Evolutionary conservation across 1,140 invertebrate species (phyloP), one percentile per base, ranked within the genome.

Genomic region (Hesperophylax magnus): DNA sequence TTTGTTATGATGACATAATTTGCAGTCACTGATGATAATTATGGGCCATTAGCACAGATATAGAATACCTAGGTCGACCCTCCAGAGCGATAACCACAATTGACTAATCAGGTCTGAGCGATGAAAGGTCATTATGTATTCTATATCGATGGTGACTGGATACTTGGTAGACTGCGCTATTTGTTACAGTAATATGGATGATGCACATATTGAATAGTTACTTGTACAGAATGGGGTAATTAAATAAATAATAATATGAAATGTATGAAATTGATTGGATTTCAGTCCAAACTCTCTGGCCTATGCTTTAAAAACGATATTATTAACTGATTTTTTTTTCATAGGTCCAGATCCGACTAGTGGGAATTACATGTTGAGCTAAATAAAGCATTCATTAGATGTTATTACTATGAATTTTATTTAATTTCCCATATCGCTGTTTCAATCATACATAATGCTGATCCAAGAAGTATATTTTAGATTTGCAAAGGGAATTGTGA

Each of bases 331-430:
- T 72, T 39, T 82, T 78, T 77, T 65, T 82, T 79, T 61, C 74
- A 82, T 82, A 82, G 81, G 81, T 83, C 75, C 81, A 82, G 81
- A 82, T 82, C 81, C 81, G 81, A 83, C 69, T 80, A 80, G 81
- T 83, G 81, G 81, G 81, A 80, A 80, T 80, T 83, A 83, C 81
- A 83, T 83, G 81, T 83, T 83, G 81, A 83, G 81, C 81, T 83
- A 53, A 82, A 80, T 83, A 83, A 83, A 83, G 81, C 81, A 83
- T 83, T 80, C 72, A 80, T 80, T 83, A 83, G 81, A 83, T 80
- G 81, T 83, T 83, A 78, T 47, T 47, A 47, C 18, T 22, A 76
- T 1, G 65, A 31, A 63, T 75, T 80, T 34, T 83, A 80, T 77
- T 83, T 56, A 52, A 71, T 54, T 17, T 18, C 20, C 20, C n/a